Evolutionary conservation across 2,797 vertebrate genomes (phyloP).

Genomic region (Lagorchestes hirsutus): DNA sequence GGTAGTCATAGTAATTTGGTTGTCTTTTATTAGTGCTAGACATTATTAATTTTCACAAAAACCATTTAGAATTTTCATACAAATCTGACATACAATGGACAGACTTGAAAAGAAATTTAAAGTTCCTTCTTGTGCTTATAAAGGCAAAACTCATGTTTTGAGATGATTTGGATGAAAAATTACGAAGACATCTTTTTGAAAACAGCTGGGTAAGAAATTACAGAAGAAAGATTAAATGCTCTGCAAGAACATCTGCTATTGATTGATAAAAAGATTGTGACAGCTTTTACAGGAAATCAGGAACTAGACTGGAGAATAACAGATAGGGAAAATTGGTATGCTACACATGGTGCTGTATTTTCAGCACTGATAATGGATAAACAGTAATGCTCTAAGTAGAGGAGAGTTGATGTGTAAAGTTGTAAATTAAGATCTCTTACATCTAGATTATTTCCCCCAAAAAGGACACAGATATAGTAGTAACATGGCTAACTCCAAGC

Average conservation of each 20-base stretch:
- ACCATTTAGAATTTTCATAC: constrained; percentile 20
- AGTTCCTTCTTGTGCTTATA: not conserved
- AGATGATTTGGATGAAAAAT: constrained; percentile 19
- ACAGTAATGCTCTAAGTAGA: constrained; percentile 16
- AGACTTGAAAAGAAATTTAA: constrained; percentile 33
- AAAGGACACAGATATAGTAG: not conserved
- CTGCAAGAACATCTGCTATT: constrained; percentile 12
- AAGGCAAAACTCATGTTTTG: not conserved
- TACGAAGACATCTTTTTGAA: not conserved
- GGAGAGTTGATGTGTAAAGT: not conserved
- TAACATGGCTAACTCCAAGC: not conserved
- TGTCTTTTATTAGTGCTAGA: constrained; percentile 10
- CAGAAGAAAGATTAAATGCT: constrained; percentile 25
- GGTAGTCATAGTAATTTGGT: not conserved
- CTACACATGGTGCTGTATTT: not conserved
- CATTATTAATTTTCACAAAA: not conserved
- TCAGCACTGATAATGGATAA: constrained; percentile 46
- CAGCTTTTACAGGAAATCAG: constrained; percentile 14
- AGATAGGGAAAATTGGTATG: not conserved
- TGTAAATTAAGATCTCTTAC: constrained; percentile 6
- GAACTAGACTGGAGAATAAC: not conserved
- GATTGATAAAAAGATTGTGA: constrained; percentile 26
- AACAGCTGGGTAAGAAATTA: not conserved
- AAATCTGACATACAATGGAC: not conserved
- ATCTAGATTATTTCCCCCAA: not conserved